These are phyloP conservation scores for Tinea semifulvella DNA, from an alignment of 2,888 invertebrate species.

Conservation along the genomic window DNA sequence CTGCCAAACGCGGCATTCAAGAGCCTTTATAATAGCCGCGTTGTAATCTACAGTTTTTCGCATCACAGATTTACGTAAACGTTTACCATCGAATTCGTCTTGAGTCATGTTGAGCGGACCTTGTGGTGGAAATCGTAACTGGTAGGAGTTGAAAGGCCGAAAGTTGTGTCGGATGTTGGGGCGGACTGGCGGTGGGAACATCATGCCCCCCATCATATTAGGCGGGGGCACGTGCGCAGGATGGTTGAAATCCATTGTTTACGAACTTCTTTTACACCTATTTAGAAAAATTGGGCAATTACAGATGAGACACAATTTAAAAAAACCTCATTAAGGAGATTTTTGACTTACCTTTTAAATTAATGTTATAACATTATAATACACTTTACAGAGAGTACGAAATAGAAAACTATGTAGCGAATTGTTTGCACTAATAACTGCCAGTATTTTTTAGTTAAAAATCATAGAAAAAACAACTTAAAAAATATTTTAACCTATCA, in stretches of 20 bases:
- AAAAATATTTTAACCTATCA: conserved; percentile 19
- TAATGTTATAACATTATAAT: conserved; percentile 50
- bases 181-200: conserved; percentile 30
- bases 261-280: conserved; percentile 50
- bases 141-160: conserved; percentile 52
- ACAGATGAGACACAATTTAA: conserved; percentile 30
- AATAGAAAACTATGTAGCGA: background rate
- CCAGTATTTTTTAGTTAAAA: conserved; percentile 25
- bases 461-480: conserved; percentile 31
- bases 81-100: conserved; percentile 95
- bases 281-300: conserved; percentile 36
- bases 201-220: conserved; percentile 17
- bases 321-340: conserved; percentile 13
- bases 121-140: conserved; percentile 61
- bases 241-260: conserved; percentile 58
- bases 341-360: conserved; percentile 41
- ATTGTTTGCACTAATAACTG: background rate
- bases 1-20: conserved; percentile 96
- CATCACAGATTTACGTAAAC: conserved; percentile 95
- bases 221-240: conserved; percentile 51
- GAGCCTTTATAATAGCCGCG: conserved; percentile 89
- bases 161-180: conserved; percentile 59
- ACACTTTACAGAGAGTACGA: conserved; percentile 20
- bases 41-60: conserved; percentile 98
- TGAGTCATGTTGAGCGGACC: conserved; percentile 76